Evolutionary conservation across 2,797 vertebrate species (phyloP).

Genomic region (Poecile montanus): DNA sequence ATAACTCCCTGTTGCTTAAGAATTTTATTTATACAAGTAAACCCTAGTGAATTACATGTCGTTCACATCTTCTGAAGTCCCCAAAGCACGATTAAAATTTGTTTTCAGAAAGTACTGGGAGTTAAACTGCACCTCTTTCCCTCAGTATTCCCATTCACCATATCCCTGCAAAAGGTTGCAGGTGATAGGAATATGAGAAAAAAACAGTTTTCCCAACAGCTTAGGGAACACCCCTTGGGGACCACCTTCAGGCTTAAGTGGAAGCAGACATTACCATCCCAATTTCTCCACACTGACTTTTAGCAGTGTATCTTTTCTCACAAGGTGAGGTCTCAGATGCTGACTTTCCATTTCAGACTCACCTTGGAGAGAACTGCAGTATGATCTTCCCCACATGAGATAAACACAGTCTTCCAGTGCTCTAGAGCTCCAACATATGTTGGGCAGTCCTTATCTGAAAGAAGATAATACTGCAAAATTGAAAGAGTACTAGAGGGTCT

Average conservation of each 20-base stretch:
- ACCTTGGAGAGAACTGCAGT: slow-evolving; percentile 85
- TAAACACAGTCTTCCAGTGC: slow-evolving; percentile 74
- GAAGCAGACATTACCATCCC: not conserved
- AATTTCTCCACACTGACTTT: not conserved
- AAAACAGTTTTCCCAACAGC: not conserved
- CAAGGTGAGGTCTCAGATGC: not conserved
- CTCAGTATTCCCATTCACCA: not conserved
- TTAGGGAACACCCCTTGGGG: not conserved
- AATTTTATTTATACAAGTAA: not conserved
- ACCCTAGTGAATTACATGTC: not conserved
- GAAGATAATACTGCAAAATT: not conserved
- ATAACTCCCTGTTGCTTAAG: not conserved
- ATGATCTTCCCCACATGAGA: slow-evolving; percentile 85
- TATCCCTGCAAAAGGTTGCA: not conserved
- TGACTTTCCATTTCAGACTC: slow-evolving; percentile 1
- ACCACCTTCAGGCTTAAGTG: accelerated
- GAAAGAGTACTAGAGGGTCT: not conserved
- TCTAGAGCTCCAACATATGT: slow-evolving; percentile 64
- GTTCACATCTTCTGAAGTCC: not conserved
- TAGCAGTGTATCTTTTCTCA: not conserved
- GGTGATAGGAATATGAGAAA: not conserved
- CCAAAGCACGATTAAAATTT: not conserved
- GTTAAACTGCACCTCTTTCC: not conserved
- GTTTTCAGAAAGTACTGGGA: not conserved
- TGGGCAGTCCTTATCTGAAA: slow-evolving; percentile 77